Evolutionary conservation across 2,888 invertebrate species (phyloP), one percentile per base, ranked within the genome.

Genomic region (Spodoptera exigua): DNA sequence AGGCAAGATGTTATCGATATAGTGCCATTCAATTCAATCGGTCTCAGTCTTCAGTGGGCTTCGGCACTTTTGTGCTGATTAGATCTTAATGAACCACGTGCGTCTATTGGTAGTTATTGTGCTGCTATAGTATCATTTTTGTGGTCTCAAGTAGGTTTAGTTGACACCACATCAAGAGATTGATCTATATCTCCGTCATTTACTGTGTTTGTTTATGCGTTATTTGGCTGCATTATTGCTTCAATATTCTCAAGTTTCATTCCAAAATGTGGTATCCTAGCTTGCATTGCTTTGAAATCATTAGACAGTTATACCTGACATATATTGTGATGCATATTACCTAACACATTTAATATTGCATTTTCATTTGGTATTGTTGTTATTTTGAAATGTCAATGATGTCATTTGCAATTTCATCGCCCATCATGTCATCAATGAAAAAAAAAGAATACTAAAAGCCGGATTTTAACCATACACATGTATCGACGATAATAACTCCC

Each of bases 61-160:
- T 54, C 54, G 54, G 48, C 52, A 64, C 51, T 68, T 57, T 46
- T 35, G 36, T 27, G 5, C 12, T 46, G 74, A 75, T 75, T 64
- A 66, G 35, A 75, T 75, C 75, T 72, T 56, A 64, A 75, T 72
- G 49, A 75, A 70, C 60, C 75, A 75, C 72, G 69, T 70, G 60
- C 47, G 21, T 56, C 52, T 55, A 47, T 37, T 43, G 51, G 36
- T 43, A 52, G 49, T 45, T 54, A 49, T 57, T 49, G 52, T 59
- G 49, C 61, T 56, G 45, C 40, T 58, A 0, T 18, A 16, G 49
- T 51, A 54, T 60, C 14, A 43, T 13, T 16, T 65, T 64, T 66
- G 52, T 43, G 39, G 52, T 35, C 35, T 49, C 36, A 44, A 17
- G 12, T 44, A 11, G 9, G 13, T 46, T 34, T 4, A 36, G 16